Percentiles rank a stretch among this genome's conserved stretches.
phyloP scores from a whole-genome alignment of 2,797 vertebrate species.

The Petrocephalus sullivani region DNA sequence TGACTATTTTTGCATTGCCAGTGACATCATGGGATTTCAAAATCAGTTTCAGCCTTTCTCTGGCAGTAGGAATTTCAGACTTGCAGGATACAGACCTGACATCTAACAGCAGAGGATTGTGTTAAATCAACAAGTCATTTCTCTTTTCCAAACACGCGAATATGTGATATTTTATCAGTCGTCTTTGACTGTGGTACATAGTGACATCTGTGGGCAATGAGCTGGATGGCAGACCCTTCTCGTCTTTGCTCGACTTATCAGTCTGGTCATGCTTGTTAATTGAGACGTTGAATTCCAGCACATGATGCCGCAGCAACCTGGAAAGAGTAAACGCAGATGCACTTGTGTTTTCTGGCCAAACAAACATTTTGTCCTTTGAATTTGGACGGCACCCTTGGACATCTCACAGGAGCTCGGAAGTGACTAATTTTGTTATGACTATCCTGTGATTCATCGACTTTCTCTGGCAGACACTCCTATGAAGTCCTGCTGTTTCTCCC shows the following conservation, averaged over 20 bases:
- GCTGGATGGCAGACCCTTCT: not conserved
- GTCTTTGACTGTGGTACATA: not conserved
- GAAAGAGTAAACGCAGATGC: not conserved
- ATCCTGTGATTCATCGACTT: not conserved
- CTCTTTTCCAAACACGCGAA: not conserved
- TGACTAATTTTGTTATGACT: not conserved
- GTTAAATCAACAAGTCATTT: conserved; percentile 41
- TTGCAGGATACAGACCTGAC: conserved; percentile 65
- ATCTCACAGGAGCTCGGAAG: not conserved
- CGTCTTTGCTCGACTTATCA: not conserved
- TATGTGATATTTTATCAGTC: conserved; percentile 14
- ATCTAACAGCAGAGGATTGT: conserved; percentile 47
- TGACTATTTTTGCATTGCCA: conserved; percentile 50
- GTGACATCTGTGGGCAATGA: not conserved
- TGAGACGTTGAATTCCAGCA: not conserved
- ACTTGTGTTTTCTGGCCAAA: not conserved
- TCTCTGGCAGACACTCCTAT: not conserved
- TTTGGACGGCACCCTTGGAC: not conserved
- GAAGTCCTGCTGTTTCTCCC: not conserved
- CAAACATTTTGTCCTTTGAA: not conserved
- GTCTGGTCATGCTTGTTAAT: not conserved
- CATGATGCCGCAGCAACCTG: not conserved
- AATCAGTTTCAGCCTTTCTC: conserved; percentile 50
- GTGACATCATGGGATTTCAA: conserved; percentile 50
- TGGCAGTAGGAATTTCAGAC: conserved; percentile 62